Percentiles rank a stretch among this genome's conserved stretches.
These are phyloP conservation scores for Drosophila lacertosa DNA, from an alignment of 1,140 invertebrate species.

Conservation along the genomic window DNA sequence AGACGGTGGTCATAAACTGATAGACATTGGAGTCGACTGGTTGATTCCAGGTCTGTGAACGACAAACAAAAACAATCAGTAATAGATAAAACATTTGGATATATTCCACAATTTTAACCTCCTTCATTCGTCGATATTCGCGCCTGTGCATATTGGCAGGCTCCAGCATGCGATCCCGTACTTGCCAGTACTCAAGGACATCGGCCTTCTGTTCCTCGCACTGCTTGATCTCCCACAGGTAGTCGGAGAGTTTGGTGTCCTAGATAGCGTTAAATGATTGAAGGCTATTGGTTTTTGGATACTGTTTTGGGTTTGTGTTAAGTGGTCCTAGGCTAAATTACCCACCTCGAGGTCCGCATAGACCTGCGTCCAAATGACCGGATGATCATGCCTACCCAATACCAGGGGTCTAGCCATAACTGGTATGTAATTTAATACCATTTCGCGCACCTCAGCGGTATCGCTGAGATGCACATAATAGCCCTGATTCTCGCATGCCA, in stretches of 20 bases:
- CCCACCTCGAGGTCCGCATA: constrained; percentile 94
- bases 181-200: constrained; percentile 67
- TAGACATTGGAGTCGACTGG: constrained; percentile 87
- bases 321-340: constrained; percentile 25
- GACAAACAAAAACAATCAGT: no score
- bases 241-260: constrained; percentile 95
- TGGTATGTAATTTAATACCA: constrained; percentile 95
- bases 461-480: constrained; percentile 97
- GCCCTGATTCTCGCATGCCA: constrained; percentile 97
- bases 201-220: constrained; percentile 89
- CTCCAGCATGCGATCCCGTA: constrained; percentile 67
- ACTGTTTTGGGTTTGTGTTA: constrained; percentile 16
- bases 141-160: constrained; percentile 61
- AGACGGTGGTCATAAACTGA: constrained; percentile 94
- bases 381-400: constrained; percentile 90
- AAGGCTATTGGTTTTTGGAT: constrained; percentile 19
- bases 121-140: constrained; percentile 64
- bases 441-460: constrained; percentile 95
- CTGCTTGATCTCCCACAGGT: constrained; percentile 93
- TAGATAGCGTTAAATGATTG: constrained; percentile 73
- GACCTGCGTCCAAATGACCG: constrained; percentile 95
- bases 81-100: no score
- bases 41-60: constrained; percentile 87
- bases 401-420: constrained; percentile 95
- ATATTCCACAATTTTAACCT: constrained; percentile 58